Base-by-base conservation (phyloP, 2,888 invertebrate genomes). In the Drosophila eohydei region DNA sequence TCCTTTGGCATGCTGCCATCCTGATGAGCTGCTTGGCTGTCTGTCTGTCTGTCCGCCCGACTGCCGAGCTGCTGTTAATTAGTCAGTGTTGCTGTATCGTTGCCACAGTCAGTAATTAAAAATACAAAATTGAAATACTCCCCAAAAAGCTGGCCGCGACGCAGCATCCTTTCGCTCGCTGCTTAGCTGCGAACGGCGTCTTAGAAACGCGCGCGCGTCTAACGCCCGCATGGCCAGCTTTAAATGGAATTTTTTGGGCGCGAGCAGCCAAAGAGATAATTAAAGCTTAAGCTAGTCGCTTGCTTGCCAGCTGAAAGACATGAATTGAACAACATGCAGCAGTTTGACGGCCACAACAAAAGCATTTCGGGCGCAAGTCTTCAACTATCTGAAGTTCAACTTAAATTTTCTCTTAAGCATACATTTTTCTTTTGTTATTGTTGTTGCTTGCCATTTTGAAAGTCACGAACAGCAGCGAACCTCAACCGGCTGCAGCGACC, bases 71-170 rank as follows among this genome's bases (percentile, higher is more conserved):
- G 76, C 64, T 72, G 80, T 75, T 87, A 87, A 82, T 82, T 81
- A 82, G 82, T 59, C 54, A 64, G 65, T 56, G 60, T 66, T 71
- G 58, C 58, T 48, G 43, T 69, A 60, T 64, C 41, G 46, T 50
- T 26, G 63, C 55, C 75, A 32, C 70, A 71, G 66, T 74, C 71
- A 40, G 64, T 82, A 75, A 86, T 82, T 81, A 81, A 84, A 87
- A 78, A 72, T 59, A 57, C 51, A 64, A 74, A 68, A 74, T 66
- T 63, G 41, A 74, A 61, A 66, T 58, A 59, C 61, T 51, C 34
- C 46, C 32, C 21, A 44, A 69, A 44, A 69, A n/a, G 43, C 38
- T 38, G 40, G 14, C 34, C 57, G 21, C 43, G 32, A 21, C 40
- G n/a, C 38, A 6, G 9, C 11, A 30, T 28, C 16, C 34, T 43